Evolutionary conservation across 2,797 vertebrate genomes (phyloP), one percentile per base, ranked within the genome.

Genomic region (Limosa lapponica): DNA sequence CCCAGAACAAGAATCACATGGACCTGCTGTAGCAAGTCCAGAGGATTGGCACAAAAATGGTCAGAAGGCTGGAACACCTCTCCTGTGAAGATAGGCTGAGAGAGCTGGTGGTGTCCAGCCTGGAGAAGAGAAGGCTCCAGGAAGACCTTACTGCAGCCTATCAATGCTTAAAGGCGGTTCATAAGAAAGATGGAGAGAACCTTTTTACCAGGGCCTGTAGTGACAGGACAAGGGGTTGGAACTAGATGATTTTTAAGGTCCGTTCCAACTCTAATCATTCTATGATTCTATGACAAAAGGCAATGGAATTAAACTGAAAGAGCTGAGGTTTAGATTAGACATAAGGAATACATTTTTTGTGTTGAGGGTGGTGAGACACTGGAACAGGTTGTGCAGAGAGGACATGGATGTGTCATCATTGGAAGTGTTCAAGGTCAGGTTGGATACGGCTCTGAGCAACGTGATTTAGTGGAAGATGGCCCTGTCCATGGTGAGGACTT

Each of bases 401-500:
- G 55, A 8, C 10, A 34, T 34, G 13, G 9, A 36, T 58, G 22
- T 34, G n/a, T n/a, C 14, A 36, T 34, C 15, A 24, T 16, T 58
- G 14, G 32, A 58, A 58, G 6, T 36, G 55, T 36, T 34, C 55
- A 58, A 34, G n/a, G 22, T 11, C n/a, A 36, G 14, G 55, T 7
- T 24, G 22, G 55, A 34, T 34, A 34, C 12, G 2, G 6, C 19
- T 36, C 30, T 44, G 16, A 55, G 32, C 23, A 52, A 41, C 8
- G 14, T 48, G 17, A 27, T 48, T 6, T 27, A 48, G 32, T 44
- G 37, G n/a, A 39, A 69, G 43, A 5, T 32, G 25, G 32, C 7
- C 15, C 23, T 58, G n/a, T 19, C 13, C 1, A 3, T 8, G 16
- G 13, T 3, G 14, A 8, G 4, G 3, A 3, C 7, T 16, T 78